Conservation (phyloP, 2,888 invertebrate species). For the Ophion ellenae region DNA sequence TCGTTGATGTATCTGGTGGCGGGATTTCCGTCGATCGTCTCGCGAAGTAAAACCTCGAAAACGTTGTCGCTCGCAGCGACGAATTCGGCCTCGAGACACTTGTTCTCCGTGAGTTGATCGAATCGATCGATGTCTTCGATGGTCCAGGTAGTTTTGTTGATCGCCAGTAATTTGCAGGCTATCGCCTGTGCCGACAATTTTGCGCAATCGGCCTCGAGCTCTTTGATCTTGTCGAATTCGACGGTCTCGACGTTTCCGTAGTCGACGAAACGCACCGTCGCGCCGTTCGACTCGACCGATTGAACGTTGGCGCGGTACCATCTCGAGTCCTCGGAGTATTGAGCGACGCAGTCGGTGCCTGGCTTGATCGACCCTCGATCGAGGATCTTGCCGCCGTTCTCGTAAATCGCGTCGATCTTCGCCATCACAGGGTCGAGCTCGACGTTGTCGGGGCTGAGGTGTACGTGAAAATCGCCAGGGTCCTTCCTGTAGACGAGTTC, state of each 20-base stretch:
- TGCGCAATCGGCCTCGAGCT: constrained; percentile 75
- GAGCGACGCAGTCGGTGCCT: constrained; percentile 78
- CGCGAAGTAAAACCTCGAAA: constrained; percentile 75
- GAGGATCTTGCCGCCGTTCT: constrained; percentile 73
- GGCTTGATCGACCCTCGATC: constrained; percentile 66
- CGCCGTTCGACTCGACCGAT: constrained; percentile 84
- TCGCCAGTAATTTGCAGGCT: constrained; percentile 80
- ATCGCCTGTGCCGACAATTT: constrained; percentile 80
- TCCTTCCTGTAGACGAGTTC: constrained; percentile 73
- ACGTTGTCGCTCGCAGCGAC: constrained; percentile 71
- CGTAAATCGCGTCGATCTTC: constrained; percentile 74
- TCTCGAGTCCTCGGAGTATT: constrained; percentile 85
- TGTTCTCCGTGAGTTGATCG: constrained; percentile 66
- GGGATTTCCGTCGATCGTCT: constrained; percentile 64
- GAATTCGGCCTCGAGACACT: constrained; percentile 78
- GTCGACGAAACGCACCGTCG: constrained; percentile 87
- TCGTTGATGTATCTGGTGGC: constrained; percentile 74
- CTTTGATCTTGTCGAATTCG: constrained; percentile 84
- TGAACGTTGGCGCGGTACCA: constrained; percentile 88
- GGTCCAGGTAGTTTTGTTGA: constrained; percentile 69
- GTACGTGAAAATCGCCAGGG: constrained; percentile 79
- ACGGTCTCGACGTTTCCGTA: constrained; percentile 90
- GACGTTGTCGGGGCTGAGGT: constrained; percentile 75
- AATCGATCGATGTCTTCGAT: constrained; percentile 72
- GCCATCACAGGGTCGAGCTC: constrained; percentile 77